phyloP scores from a whole-genome alignment of 1,140 invertebrate genomes.

The Aphelinus certus region DNA sequence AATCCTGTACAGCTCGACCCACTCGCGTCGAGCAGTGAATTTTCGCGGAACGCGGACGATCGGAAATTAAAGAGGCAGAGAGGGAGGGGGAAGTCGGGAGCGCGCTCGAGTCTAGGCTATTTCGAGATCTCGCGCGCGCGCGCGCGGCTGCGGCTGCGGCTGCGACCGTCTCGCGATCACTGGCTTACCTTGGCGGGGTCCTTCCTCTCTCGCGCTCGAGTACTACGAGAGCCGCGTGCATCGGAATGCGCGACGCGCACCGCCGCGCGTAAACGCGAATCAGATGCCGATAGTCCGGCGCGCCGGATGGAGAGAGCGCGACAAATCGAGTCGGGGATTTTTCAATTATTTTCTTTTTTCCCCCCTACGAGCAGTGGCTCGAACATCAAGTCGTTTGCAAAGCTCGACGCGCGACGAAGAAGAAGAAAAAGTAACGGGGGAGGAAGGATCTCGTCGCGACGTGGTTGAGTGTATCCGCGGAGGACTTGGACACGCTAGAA shows the following conservation, averaged over 20 bases:
- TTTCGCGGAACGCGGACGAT: slow-evolving; percentile 19
- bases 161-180: slow-evolving; percentile 51
- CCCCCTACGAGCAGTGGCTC: too few species aligned
- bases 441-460: too few species aligned
- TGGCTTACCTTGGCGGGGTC: slow-evolving; percentile 65
- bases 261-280: slow-evolving; percentile 35
- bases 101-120: slow-evolving; percentile 20
- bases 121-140: slow-evolving; percentile 38
- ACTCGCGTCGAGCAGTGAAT: not conserved
- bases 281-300: not conserved
- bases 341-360: too few species aligned
- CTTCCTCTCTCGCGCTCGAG: slow-evolving; percentile 56
- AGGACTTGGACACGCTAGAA: too few species aligned
- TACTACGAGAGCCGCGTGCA: slow-evolving; percentile 15
- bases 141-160: slow-evolving; percentile 32
- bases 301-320: slow-evolving; percentile 24
- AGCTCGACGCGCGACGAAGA: too few species aligned
- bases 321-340: not conserved
- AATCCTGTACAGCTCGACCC: too few species aligned
- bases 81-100: slow-evolving; percentile 10
- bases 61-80: slow-evolving; percentile 23
- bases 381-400: too few species aligned
- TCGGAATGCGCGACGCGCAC: slow-evolving; percentile 52
- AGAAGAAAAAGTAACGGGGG: too few species aligned
- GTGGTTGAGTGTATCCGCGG: too few species aligned